A percentile compares a stretch with the other conserved stretches of the same genome.
Evolutionary conservation across 2,113 vertebrate species (phyloP).

Genomic region (Megalops atlanticus): DNA sequence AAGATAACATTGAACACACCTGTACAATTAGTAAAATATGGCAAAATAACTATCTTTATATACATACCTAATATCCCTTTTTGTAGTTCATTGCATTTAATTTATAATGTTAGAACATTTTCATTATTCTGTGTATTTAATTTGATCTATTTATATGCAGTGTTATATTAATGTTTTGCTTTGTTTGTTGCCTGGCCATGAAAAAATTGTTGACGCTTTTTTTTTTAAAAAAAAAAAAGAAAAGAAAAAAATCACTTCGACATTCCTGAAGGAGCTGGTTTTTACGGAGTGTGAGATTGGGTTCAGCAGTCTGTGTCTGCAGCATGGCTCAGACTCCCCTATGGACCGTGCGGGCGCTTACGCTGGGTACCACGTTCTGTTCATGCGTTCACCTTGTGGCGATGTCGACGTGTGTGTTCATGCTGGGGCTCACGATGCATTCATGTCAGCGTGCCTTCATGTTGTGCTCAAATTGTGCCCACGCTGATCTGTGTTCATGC

Average conservation of each 20-base stretch:
- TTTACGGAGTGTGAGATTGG: conserved; percentile 35
- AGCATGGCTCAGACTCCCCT: too few relatives aligned
- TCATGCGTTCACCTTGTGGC: background rate
- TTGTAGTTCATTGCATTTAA: conserved; percentile 58
- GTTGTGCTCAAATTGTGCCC: too few relatives aligned
- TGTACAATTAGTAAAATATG: conserved; percentile 42
- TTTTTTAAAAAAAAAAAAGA: conserved; percentile 13
- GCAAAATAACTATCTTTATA: conserved; percentile 47
- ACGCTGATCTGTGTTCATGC: too few relatives aligned
- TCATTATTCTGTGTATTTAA: conserved; percentile 67
- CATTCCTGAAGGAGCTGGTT: conserved; percentile 61
- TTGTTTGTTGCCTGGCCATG: conserved; percentile 39
- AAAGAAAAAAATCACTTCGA: conserved; percentile 48
- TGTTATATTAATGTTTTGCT: conserved; percentile 56
- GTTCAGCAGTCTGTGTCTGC: too few relatives aligned
- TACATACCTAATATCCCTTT: conserved; percentile 59
- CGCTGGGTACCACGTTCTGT: background rate
- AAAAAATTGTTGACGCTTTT: conserved; percentile 46
- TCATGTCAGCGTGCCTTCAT: background rate
- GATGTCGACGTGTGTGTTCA: background rate
- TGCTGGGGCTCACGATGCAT: too few relatives aligned
- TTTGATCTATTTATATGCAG: conserved; percentile 70
- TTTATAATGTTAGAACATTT: conserved; percentile 65
- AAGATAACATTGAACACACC: conserved; percentile 55
- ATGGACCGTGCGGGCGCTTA: background rate